Conservation (phyloP, 2,888 invertebrate genomes). For the Aelia acuminata region DNA sequence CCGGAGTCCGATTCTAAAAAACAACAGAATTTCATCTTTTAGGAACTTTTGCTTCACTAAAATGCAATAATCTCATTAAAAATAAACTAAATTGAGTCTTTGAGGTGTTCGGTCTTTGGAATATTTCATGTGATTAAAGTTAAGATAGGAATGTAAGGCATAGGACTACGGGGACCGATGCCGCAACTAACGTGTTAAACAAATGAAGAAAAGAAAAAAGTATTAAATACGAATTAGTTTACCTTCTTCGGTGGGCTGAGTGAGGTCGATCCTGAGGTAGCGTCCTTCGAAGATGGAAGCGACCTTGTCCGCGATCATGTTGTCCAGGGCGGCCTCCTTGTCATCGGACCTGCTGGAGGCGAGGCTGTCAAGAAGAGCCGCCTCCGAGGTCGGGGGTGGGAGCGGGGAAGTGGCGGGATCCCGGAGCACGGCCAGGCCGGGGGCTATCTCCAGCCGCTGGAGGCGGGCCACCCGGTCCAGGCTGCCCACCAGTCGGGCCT, state of each 20-base stretch:
- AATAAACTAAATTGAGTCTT: too few relatives aligned
- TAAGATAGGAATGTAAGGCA: too few relatives aligned
- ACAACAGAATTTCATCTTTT: too few relatives aligned
- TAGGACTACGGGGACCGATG: too few relatives aligned
- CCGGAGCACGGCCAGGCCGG: constrained; percentile 74
- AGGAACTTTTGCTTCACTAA: too few relatives aligned
- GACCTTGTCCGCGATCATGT: constrained; percentile 82
- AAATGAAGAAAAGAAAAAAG: too few relatives aligned
- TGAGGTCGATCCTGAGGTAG: constrained; percentile 83
- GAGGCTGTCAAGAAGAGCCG: constrained; percentile 79
- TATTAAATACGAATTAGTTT: neutral
- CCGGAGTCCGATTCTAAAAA: too few relatives aligned
- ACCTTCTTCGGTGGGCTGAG: constrained; percentile 73
- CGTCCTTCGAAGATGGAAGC: constrained; percentile 83
- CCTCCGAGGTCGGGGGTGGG: constrained; percentile 70
- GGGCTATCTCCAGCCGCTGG: constrained; percentile 77
- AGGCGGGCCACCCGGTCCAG: constrained; percentile 79
- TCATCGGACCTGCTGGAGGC: constrained; percentile 81
- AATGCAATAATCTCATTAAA: too few relatives aligned
- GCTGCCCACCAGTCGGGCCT: constrained; percentile 83
- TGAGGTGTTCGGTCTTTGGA: too few relatives aligned
- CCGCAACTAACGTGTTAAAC: too few relatives aligned
- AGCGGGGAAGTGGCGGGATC: constrained; percentile 69
- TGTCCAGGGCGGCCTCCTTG: constrained; percentile 80
- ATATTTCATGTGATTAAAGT: too few relatives aligned